Conservation (phyloP, 1,140 invertebrate species). For the Formica exsecta region DNA sequence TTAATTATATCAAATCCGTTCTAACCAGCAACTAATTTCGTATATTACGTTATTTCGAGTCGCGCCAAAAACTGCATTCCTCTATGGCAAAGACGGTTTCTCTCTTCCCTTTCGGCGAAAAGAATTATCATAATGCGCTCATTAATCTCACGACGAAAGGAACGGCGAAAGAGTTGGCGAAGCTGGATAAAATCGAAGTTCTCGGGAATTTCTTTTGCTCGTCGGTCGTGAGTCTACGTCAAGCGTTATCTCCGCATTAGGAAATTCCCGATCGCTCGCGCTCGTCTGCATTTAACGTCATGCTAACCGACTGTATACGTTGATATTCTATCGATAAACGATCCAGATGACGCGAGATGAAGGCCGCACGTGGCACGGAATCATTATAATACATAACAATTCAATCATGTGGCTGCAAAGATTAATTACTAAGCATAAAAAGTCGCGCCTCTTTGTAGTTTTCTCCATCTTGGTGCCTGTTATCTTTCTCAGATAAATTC, state of each 20-base stretch:
- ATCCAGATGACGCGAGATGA: constrained; percentile 21
- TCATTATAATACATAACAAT: constrained; percentile 27
- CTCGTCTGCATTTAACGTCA: constrained; percentile 32
- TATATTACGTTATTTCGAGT: constrained; percentile 26
- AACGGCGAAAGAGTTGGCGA: constrained; percentile 14
- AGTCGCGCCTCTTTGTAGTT: not conserved
- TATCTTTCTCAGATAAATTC: not conserved
- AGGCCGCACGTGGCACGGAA: not conserved
- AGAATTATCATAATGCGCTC: constrained; percentile 58
- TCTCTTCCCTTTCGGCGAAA: constrained; percentile 44
- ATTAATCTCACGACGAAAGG: constrained; percentile 41
- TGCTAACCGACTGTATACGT: not conserved
- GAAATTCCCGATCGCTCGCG: constrained; percentile 38
- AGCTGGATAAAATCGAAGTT: not conserved
- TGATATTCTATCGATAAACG: constrained; percentile 6
- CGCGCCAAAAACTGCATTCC: constrained; percentile 30
- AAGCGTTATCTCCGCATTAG: constrained; percentile 43
- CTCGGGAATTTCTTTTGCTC: constrained; percentile 36
- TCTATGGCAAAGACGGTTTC: not conserved
- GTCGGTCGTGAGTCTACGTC: not conserved
- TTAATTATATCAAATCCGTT: constrained; percentile 65
- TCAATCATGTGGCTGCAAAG: not conserved
- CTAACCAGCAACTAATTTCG: constrained; percentile 46
- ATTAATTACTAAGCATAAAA: constrained; percentile 37
- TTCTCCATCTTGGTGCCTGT: no score